phyloP scores from a whole-genome alignment of 1,140 invertebrate species.

The Trypoxylus dichotomus region DNA sequence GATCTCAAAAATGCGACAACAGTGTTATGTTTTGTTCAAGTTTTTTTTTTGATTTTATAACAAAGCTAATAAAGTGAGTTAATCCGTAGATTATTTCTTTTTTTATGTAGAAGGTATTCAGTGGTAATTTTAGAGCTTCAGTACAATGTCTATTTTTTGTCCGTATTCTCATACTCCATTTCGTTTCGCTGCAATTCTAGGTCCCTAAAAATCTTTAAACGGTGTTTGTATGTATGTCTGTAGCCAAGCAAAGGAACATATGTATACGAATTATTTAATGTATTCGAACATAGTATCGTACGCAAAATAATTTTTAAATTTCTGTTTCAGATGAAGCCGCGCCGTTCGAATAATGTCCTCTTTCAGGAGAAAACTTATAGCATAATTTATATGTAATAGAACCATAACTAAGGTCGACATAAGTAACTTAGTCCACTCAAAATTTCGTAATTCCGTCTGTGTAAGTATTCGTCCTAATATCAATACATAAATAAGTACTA shows the following conservation, averaged over 20 bases:
- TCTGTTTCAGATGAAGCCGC: conserved; percentile 8
- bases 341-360: neutral
- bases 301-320: neutral
- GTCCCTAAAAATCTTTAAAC: too few species aligned
- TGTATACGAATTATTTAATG: neutral
- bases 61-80: too few species aligned
- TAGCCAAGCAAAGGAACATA: neutral
- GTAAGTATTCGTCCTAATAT: neutral
- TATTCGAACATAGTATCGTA: neutral
- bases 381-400: conserved; percentile 15
- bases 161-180: too few species aligned
- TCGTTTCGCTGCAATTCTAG: too few species aligned
- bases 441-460: conserved; percentile 19
- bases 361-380: neutral
- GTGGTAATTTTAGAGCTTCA: too few species aligned
- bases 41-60: too few species aligned
- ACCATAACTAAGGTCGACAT: neutral
- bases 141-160: too few species aligned
- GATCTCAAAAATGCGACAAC: too few species aligned
- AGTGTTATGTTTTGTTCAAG: too few species aligned
- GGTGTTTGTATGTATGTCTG: too few species aligned
- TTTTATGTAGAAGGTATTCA: too few species aligned
- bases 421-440: neutral
- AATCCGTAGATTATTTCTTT: too few species aligned
- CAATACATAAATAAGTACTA: neutral